Evolutionary conservation across 1,140 invertebrate genomes (phyloP).

Genomic region (Acyrthosiphon pisum): DNA sequence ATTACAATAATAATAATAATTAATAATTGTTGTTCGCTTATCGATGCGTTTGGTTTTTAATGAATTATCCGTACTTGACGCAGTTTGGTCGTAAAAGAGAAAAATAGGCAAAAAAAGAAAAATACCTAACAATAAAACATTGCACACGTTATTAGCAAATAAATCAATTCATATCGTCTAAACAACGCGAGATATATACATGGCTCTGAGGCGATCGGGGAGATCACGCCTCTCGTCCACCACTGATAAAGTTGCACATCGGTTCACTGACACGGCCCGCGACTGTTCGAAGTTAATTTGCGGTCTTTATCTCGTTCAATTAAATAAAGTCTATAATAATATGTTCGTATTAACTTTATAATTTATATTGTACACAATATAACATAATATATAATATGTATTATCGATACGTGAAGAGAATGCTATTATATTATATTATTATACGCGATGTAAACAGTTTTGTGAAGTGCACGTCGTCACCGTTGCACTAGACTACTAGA

Average conservation of each 20-base stretch:
- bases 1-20: not conserved
- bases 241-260: not conserved
- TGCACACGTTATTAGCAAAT: not conserved
- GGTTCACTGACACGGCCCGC: slow-evolving; percentile 20
- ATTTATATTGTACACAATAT: not conserved
- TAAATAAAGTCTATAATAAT: not conserved
- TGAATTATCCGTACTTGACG: not conserved
- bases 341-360: not conserved
- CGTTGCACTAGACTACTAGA: not conserved
- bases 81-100: not conserved
- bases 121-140: not conserved
- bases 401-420: not conserved
- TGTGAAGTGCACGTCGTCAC: not conserved
- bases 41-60: slow-evolving; percentile 11
- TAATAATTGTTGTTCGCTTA: not conserved
- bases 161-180: not conserved
- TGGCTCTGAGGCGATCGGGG: not conserved
- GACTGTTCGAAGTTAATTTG: slow-evolving; percentile 1
- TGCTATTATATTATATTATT: not conserved
- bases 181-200: not conserved
- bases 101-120: too few species aligned
- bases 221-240: not conserved
- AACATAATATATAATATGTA: not conserved
- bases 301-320: not conserved
- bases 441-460: not conserved